Evolutionary conservation across 2,113 vertebrate species (phyloP).

Genomic region (Rafetus swinhoei): DNA sequence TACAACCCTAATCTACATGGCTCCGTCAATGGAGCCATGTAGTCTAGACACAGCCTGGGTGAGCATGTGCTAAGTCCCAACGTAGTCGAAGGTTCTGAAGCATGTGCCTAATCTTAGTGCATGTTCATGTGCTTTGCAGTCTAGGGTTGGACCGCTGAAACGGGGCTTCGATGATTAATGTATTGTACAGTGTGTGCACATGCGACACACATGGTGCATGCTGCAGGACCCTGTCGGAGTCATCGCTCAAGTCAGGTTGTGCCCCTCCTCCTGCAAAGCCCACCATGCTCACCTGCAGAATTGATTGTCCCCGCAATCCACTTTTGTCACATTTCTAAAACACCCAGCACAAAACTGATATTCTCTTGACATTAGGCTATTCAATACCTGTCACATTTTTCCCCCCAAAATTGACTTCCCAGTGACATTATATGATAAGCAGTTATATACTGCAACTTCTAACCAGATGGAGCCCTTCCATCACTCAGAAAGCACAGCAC

Average conservation of each 20-base stretch:
- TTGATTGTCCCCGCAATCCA: conserved; percentile 62
- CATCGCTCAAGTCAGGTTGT: neutral
- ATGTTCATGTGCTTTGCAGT: neutral
- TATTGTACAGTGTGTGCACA: neutral
- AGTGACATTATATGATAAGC: conserved; percentile 77
- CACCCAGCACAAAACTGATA: conserved; percentile 68
- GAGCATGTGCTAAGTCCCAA: neutral
- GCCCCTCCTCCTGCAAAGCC: neutral
- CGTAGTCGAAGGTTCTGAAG: neutral
- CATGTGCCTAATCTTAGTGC: neutral
- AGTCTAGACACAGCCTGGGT: too few species aligned
- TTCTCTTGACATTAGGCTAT: conserved; percentile 70
- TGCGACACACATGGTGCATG: neutral
- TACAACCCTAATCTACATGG: too few species aligned
- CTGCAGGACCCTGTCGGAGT: neutral
- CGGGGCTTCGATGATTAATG: neutral
- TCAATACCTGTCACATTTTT: conserved; percentile 71
- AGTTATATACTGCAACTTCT: conserved; percentile 67
- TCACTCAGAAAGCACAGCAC: conserved; percentile 57
- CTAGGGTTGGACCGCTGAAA: neutral
- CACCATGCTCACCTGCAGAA: neutral
- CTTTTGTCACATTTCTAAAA: conserved; percentile 72
- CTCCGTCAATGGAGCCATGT: too few species aligned
- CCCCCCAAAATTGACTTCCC: conserved; percentile 61
- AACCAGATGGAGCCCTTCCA: conserved; percentile 73